Conservation (phyloP, 2,797 vertebrate species). For the Serranus cabrilla region DNA sequence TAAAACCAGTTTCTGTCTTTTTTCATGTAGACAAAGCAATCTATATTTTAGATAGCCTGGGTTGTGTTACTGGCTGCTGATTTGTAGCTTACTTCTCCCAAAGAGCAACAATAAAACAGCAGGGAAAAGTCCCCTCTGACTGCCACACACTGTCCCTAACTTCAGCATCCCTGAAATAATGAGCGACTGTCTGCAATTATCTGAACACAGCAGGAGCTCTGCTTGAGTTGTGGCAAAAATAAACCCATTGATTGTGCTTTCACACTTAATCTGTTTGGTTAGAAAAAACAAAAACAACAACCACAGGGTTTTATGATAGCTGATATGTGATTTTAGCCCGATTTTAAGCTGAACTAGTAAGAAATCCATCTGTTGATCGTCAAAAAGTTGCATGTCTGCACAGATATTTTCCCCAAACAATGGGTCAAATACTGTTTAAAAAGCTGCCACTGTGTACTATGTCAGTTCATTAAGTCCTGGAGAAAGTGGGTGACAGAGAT, state of each 20-base stretch:
- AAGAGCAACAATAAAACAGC: not conserved
- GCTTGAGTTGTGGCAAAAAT: not conserved
- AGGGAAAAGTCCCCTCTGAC: conserved; percentile 2
- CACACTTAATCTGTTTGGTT: too few relatives aligned
- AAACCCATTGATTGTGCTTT: not conserved
- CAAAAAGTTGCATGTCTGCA: too few relatives aligned
- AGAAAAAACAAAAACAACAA: too few relatives aligned
- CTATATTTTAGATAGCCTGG: not conserved
- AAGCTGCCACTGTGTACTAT: too few relatives aligned
- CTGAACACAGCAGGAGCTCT: not conserved
- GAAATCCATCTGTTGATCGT: too few relatives aligned
- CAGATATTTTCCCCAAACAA: too few relatives aligned
- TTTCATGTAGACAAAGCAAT: not conserved
- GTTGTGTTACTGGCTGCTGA: not conserved
- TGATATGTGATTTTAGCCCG: too few relatives aligned
- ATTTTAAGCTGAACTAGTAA: too few relatives aligned
- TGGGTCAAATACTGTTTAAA: too few relatives aligned
- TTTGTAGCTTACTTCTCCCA: conserved; percentile 1
- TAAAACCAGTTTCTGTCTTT: not conserved
- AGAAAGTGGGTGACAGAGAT: too few relatives aligned
- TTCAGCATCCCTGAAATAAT: conserved; percentile 15
- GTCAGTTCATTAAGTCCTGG: too few relatives aligned
- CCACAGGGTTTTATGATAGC: too few relatives aligned
- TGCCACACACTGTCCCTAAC: conserved; percentile 1
- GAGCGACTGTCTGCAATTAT: conserved; percentile 2